phyloP scores from a whole-genome alignment of 1,140 invertebrate species.

The Eulimnadia texana region DNA sequence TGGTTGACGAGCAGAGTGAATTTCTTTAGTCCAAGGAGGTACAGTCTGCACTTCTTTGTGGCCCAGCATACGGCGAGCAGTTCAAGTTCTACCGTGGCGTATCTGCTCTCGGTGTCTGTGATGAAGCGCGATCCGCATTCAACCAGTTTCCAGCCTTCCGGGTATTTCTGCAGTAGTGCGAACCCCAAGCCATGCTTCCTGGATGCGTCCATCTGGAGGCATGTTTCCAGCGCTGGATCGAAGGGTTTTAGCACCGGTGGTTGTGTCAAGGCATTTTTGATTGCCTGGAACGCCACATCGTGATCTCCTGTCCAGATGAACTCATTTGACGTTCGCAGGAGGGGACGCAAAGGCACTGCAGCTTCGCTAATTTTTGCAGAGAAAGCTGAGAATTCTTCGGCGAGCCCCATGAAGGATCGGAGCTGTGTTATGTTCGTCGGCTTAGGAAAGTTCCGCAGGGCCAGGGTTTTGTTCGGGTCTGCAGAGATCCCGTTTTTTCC shows the following conservation, averaged over 20 bases:
- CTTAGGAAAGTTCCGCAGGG: constrained; percentile 15
- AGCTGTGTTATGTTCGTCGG: constrained; percentile 10
- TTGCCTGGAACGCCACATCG: constrained; percentile 6
- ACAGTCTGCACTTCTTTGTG: constrained; percentile 17
- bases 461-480: constrained; percentile 15
- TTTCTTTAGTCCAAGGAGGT: constrained; percentile 15
- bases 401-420: constrained; percentile 10
- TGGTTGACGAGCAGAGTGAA: constrained; percentile 19
- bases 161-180: constrained; percentile 12
- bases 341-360: constrained; percentile 1
- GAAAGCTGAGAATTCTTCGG: constrained; percentile 4
- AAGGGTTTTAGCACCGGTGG: constrained; percentile 10
- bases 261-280: neutral
- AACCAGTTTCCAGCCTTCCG: constrained; percentile 14
- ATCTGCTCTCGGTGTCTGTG: constrained; percentile 16
- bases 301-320: constrained; percentile 14
- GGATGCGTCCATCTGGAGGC: constrained; percentile 17
- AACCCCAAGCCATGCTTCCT: constrained; percentile 13
- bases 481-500: constrained; percentile 11
- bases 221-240: constrained; percentile 11
- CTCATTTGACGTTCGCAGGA: neutral
- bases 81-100: constrained; percentile 20
- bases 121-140: constrained; percentile 16
- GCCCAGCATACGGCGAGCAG: constrained; percentile 15
- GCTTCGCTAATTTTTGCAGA: constrained; percentile 5